These are phyloP conservation scores for Phengaris arion DNA, from an alignment of 2,888 invertebrate species.

Conservation along the genomic window DNA sequence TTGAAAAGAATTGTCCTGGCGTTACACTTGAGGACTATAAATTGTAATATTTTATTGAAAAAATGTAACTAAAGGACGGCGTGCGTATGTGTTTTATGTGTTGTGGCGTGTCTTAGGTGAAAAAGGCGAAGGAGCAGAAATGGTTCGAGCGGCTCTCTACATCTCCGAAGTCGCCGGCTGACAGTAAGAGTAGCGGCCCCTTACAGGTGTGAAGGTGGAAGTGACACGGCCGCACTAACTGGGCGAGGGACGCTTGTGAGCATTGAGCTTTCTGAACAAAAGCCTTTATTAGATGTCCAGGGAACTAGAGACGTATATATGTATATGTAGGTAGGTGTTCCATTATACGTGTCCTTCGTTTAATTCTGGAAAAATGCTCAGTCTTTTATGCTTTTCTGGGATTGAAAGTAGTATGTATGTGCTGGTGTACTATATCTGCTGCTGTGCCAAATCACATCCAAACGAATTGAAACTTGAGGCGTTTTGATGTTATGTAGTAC, in stretches of 20 bases:
- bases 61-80: not conserved
- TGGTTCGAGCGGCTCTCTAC: conserved; percentile 73
- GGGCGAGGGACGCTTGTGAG: conserved; percentile 11
- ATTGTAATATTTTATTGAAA: too few relatives aligned
- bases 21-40: too few relatives aligned
- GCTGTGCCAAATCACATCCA: not conserved
- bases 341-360: too few relatives aligned
- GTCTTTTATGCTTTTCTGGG: not conserved
- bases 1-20: too few relatives aligned
- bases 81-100: conserved; percentile 6
- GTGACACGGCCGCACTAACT: conserved; percentile 37
- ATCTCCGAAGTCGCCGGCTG: conserved; percentile 53
- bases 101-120: conserved; percentile 51
- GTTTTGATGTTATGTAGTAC: too few relatives aligned
- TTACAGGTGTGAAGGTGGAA: conserved; percentile 59
- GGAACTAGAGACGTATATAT: too few relatives aligned
- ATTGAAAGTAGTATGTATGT: not conserved
- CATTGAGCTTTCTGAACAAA: conserved; percentile 26
- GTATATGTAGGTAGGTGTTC: too few relatives aligned
- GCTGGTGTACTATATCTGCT: not conserved
- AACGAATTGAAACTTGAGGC: not conserved
- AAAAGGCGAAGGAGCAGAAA: conserved; percentile 59
- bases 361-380: not conserved
- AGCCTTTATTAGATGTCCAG: not conserved
- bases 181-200: conserved; percentile 55